phyloP scores from a whole-genome alignment of 2,888 invertebrate species.

The Caradrina clavipalpis region DNA sequence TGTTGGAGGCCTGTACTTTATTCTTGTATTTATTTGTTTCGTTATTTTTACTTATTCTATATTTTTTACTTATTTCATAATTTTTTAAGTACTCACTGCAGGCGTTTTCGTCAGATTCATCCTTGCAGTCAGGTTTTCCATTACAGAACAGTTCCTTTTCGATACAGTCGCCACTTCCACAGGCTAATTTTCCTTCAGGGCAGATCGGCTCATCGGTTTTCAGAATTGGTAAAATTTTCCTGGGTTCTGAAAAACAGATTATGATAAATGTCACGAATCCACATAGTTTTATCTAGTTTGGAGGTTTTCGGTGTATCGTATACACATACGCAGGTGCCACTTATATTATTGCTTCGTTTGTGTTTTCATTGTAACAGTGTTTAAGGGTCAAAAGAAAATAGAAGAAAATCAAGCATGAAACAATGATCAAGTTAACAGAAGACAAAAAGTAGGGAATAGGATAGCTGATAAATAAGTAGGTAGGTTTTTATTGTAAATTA shows the following conservation, averaged over 20 bases:
- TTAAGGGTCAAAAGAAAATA: conserved; percentile 70
- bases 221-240: conserved; percentile 96
- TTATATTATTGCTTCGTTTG: conserved; percentile 65
- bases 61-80: no score
- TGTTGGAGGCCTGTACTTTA: no score
- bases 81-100: conserved; percentile 94
- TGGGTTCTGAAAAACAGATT: conserved; percentile 93
- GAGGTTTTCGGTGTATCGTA: conserved; percentile 29
- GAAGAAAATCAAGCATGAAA: conserved; percentile 78
- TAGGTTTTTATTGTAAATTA: conserved; percentile 44
- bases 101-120: conserved; percentile 98
- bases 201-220: conserved; percentile 98
- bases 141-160: conserved; percentile 98
- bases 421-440: conserved; percentile 74
- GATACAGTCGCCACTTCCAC: conserved; percentile 97
- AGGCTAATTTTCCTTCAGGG: conserved; percentile 96
- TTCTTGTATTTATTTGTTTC: no score
- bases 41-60: not conserved
- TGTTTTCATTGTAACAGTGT: conserved; percentile 77
- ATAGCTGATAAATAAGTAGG: conserved; percentile 58
- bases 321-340: conserved; percentile 69
- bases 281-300: conserved; percentile 13
- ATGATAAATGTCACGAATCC: conserved; percentile 34
- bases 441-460: conserved; percentile 58
- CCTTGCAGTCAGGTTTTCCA: conserved; percentile 97